Percentiles rank a stretch among this genome's conserved stretches.
phyloP scores from a whole-genome alignment of 2,888 invertebrate genomes.

The Tridacna crocea region DNA sequence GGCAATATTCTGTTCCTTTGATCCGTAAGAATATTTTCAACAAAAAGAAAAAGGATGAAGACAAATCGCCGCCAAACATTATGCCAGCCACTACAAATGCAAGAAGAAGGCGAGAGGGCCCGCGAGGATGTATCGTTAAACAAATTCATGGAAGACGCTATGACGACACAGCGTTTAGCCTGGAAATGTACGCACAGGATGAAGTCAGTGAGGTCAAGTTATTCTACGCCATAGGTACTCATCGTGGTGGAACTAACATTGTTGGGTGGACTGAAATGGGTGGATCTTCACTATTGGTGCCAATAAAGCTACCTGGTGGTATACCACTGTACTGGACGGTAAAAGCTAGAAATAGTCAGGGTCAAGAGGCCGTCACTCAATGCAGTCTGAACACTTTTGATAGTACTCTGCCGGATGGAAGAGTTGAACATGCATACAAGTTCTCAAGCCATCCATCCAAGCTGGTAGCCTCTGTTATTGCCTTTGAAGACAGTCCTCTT shows the following conservation, averaged over 20 bases:
- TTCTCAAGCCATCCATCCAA: constrained; percentile 71
- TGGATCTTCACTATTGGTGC: constrained; percentile 59
- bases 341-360: constrained; percentile 72
- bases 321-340: constrained; percentile 73
- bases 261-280: constrained; percentile 68
- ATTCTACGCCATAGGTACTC: constrained; percentile 69
- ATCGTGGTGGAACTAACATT: constrained; percentile 65
- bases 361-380: constrained; percentile 55
- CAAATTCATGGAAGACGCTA: constrained; percentile 61
- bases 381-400: constrained; percentile 73
- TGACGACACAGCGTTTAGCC: constrained; percentile 63
- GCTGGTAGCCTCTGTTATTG: constrained; percentile 65
- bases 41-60: constrained; percentile 51
- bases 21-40: constrained; percentile 62
- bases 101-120: constrained; percentile 38
- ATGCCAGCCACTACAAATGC: constrained; percentile 45
- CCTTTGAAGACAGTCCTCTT: constrained; percentile 73
- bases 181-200: constrained; percentile 65
- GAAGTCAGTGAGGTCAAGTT: constrained; percentile 65
- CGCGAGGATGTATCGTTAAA: constrained; percentile 60
- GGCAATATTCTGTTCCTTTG: constrained; percentile 56
- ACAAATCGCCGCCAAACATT: constrained; percentile 57
- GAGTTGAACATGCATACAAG: constrained; percentile 68
- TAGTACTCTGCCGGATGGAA: constrained; percentile 72
- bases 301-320: constrained; percentile 63